Evolutionary conservation across 2,888 invertebrate species (phyloP).

Genomic region (Drymonia ruficornis): DNA sequence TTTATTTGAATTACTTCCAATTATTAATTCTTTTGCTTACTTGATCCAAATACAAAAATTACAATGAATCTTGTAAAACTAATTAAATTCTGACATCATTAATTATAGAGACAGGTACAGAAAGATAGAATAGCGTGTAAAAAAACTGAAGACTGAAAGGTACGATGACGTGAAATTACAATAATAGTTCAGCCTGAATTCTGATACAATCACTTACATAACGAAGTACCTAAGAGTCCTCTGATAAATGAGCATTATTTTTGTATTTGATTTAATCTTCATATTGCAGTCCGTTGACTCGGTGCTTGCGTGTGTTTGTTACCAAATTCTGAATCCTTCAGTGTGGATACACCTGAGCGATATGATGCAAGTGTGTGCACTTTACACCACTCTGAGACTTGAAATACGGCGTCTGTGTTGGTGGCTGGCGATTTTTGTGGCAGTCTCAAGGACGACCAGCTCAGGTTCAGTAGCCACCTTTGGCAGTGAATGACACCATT

Average conservation of each 20-base stretch:
- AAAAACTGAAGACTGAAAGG: background rate
- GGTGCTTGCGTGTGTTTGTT: slow-evolving; percentile 44
- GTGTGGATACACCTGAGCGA: slow-evolving; percentile 54
- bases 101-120: slow-evolving; percentile 1
- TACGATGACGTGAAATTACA: background rate
- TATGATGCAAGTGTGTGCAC: slow-evolving; percentile 48
- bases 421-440: slow-evolving; percentile 72
- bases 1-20: no score
- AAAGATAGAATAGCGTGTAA: background rate
- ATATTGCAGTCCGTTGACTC: slow-evolving; percentile 60
- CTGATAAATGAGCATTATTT: slow-evolving; percentile 28
- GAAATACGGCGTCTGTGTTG: slow-evolving; percentile 50
- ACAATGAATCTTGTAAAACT: background rate
- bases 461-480: slow-evolving; percentile 80
- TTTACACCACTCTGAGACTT: slow-evolving; percentile 45
- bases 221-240: background rate
- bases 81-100: no score
- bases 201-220: background rate
- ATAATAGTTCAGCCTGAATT: background rate
- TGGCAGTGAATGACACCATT: slow-evolving; percentile 79
- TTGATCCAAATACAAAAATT: background rate
- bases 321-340: slow-evolving; percentile 25
- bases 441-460: slow-evolving; percentile 78
- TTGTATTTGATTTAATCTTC: slow-evolving; percentile 40
- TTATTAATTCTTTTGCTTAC: no score